A percentile compares a stretch with the other conserved stretches of the same genome.
Evolutionary conservation across 2,113 vertebrate genomes (phyloP).

Genomic region (Muntiacus muntjak): DNA sequence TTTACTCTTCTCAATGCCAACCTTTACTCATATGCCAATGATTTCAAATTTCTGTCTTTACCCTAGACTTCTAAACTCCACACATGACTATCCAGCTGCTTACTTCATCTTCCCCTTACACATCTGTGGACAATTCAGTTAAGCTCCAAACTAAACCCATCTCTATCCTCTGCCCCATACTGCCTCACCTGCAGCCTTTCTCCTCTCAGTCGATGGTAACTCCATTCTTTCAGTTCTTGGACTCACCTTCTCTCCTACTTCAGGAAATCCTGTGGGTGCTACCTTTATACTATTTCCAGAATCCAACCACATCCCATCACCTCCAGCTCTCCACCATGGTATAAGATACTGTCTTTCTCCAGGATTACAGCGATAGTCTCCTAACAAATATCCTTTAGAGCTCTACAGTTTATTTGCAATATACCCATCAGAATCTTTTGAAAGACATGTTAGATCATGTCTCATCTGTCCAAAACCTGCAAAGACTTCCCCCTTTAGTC

Average conservation of each 20-base stretch:
- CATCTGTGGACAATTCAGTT: not conserved
- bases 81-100: not conserved
- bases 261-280: not conserved
- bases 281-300: not conserved
- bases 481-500: not conserved
- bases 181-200: not conserved
- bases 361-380: not conserved
- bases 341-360: not conserved
- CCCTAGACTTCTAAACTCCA: not conserved
- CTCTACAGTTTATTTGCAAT: not conserved
- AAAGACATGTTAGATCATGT: not conserved
- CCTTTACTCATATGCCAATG: not conserved
- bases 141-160: not conserved
- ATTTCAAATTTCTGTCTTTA: not conserved
- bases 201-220: not conserved
- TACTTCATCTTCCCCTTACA: not conserved
- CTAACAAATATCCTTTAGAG: not conserved
- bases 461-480: not conserved
- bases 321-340: not conserved
- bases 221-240: not conserved
- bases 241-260: not conserved
- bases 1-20: not conserved
- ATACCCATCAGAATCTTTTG: not conserved
- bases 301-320: not conserved
- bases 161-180: not conserved